Evolutionary conservation across 2,888 invertebrate species (phyloP).

Genomic region (Scrobipalpa costella): DNA sequence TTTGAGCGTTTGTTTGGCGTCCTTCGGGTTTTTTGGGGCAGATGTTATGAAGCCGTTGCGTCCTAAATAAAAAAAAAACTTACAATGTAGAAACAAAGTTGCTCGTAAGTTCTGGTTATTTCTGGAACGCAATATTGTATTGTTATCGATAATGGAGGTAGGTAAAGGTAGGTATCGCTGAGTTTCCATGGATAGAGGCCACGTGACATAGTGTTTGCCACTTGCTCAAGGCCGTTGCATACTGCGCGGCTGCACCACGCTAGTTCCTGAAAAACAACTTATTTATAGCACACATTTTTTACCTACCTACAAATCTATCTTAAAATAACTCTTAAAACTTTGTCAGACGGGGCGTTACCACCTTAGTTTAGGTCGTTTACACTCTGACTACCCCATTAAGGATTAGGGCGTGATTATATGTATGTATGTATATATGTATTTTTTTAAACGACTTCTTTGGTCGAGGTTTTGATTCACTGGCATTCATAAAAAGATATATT

Average conservation of each 20-base stretch:
- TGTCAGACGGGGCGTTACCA: too few relatives aligned
- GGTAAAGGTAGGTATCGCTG: background rate
- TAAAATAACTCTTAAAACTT: too few relatives aligned
- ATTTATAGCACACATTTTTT: too few relatives aligned
- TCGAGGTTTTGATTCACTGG: too few relatives aligned
- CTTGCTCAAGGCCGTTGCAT: slow-evolving; percentile 29
- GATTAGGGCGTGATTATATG: too few relatives aligned
- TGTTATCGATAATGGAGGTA: slow-evolving; percentile 6
- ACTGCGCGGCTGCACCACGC: slow-evolving; percentile 12
- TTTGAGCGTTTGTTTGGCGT: slow-evolving; percentile 28
- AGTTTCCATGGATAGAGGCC: slow-evolving; percentile 16
- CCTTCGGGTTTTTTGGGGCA: slow-evolving; percentile 17
- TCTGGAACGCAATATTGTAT: background rate
- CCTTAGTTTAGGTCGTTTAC: too few relatives aligned
- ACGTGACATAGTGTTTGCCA: slow-evolving; percentile 17
- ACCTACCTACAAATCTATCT: too few relatives aligned
- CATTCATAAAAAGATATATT: too few relatives aligned
- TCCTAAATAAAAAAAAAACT: background rate
- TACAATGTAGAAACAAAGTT: background rate
- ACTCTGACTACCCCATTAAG: too few relatives aligned
- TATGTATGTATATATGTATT: too few relatives aligned
- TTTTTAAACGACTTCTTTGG: too few relatives aligned
- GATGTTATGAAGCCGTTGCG: slow-evolving; percentile 2
- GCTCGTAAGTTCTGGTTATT: background rate
- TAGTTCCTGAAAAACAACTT: slow-evolving; percentile 33